phyloP scores from a whole-genome alignment of 2,113 vertebrate species.

The cat (Felis catus) region F.catus_Fca126_mat1.0 CM031412.1:125155501-125156000 shows the following conservation, averaged over 20 bases:
- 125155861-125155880: neutral
- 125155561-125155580: neutral
- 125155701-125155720: constrained; percentile 11
- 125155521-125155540: neutral
- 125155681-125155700: neutral
- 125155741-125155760: neutral
- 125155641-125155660: neutral
- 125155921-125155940: no score
- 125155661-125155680: neutral
- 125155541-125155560: neutral
- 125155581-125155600: neutral
- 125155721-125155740: constrained; percentile 19
- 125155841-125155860: neutral
- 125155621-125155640: neutral
- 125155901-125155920: rapidly evolving
- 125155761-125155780: neutral
- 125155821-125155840: neutral
- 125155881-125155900: neutral
- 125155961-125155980: neutral
- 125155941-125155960: neutral
- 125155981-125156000: neutral
- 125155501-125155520: neutral
- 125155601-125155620: neutral
- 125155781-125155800: neutral
- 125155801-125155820: neutral